Evolutionary conservation across 2,888 invertebrate species (phyloP), one percentile per base, ranked within the genome.

Genomic region (Zootermopsis nevadensis): DNA sequence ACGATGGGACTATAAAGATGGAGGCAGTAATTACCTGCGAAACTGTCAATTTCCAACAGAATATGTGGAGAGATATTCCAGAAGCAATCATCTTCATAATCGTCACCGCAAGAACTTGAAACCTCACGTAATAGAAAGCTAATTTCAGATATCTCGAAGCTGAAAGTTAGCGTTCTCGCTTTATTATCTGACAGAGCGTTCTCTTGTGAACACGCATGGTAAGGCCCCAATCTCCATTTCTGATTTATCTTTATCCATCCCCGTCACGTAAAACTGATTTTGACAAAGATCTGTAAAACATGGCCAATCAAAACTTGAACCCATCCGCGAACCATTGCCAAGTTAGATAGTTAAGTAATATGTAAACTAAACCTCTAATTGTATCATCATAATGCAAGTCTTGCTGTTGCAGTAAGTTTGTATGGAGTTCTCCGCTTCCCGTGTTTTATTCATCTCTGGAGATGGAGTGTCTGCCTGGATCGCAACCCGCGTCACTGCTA

Each of bases 381-480:
- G 10, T 30, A 69, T 69, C 69, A 31, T 22, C 33, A 7, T 22
- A 33, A 31, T 22, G 10, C 69, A 31, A 22, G 7, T 3, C 69
- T 6, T 33, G 31, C 15, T 33, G 69, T 69, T 69, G 15, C 12
- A 33, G 69, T 33, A 69, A 69, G 31, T 69, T 69, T 12, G 6
- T 69, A 33, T 12, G 6, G 33, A 33, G 22, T 22, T 33, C 33
- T 27, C 0, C 7, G 10, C 6, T 27, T 27, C 69, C 33, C 31
- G 15, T 69, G 33, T 69, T 69, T 69, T 69, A 69, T 69, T 69
- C 69, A 69, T 69, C 19, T 30, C 31, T 69, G 60, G n/a, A 48
- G 48, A 48, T 15, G 19, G 48, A 48, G 19, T 19, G 19, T 15
- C 48, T 48, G 48, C 8, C 27, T 60, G 60, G 60, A n/a, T 60